Evolutionary conservation across 2,797 vertebrate genomes (phyloP).

Genomic region (Hydrolagus colliei): DNA sequence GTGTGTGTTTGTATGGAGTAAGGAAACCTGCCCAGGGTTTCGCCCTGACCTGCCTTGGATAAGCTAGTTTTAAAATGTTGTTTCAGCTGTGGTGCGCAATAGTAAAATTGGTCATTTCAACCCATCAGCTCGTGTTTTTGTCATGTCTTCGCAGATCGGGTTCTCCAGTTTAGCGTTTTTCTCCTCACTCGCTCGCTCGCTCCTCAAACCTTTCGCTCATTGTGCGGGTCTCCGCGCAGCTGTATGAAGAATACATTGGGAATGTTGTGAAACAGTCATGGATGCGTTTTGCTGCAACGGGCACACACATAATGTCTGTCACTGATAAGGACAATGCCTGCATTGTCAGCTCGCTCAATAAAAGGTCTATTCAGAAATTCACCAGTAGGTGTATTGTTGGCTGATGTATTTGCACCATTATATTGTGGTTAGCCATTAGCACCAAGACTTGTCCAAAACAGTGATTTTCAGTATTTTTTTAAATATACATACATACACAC

Average conservation of each 20-base stretch:
- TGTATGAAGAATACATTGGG: not conserved
- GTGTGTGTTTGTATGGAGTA: no score
- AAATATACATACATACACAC: not conserved
- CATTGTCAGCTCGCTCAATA: constrained; percentile 11
- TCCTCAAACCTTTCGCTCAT: no score
- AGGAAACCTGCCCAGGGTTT: no score
- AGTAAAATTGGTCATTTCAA: no score
- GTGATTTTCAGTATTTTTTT: not conserved
- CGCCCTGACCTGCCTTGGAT: no score
- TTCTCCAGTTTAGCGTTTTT: no score
- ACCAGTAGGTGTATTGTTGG: not conserved
- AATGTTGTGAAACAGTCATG: constrained; percentile 6
- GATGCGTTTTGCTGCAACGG: not conserved
- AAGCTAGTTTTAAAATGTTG: no score
- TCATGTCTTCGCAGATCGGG: no score
- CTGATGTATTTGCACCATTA: not conserved
- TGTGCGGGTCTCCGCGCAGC: not conserved
- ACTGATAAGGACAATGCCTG: not conserved
- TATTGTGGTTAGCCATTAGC: not conserved
- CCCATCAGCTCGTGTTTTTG: no score
- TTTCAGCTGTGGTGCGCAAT: no score
- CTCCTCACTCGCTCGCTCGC: no score
- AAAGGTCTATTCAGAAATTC: not conserved
- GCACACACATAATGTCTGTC: not conserved
- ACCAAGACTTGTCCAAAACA: not conserved